Base-by-base conservation (phyloP, 2,797 vertebrate genomes). In the Oreonectes daqikongensis region DNA sequence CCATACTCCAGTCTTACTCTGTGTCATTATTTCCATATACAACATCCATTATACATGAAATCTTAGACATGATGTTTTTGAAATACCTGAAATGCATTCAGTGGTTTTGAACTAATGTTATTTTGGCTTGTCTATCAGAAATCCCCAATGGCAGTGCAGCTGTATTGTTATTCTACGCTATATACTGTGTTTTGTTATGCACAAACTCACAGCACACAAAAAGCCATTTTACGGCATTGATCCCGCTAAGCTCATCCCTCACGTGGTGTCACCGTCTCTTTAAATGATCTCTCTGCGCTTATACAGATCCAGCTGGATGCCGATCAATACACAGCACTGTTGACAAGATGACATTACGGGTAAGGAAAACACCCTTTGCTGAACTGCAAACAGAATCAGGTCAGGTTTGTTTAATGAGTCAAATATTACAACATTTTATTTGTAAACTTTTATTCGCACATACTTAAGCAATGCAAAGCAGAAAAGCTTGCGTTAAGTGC, bases 271-370 rank as follows among this genome's bases (percentile, higher is more conserved):
- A 1, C 70, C 24, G 38, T 46, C 76, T 48, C 73, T 85, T 87
- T 87, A 87, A 85, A 87, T 82, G 72, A 70, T 73, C 66, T 69
- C 72, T 66, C 68, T 28, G 66, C 20, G 30, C 24, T 79, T 70
- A 75, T 78, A 75, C 80, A 79, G 65, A 40, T 72, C 52, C 79
- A 69, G 60, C 75, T 28, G n/a, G 70, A 77, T 63, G 40, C 81
- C 69, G 67, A 80, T 78, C 75, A 46, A 82, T 70, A 61, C 57
- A 46, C 65, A 6, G 67, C 50, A 40, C 77, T 70, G 44, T 32
- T 9, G 66, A 77, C 70, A 40, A 71, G 71, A 87, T 87, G 86
- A 81, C 86, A 83, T 84, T 85, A 82, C 80, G 77, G 86, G 85
- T 86, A 86, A 87, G 86, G 48, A 61, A 71, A 75, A 42, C 22